phyloP scores from a whole-genome alignment of 2,888 invertebrate genomes.

The Acleris emargana region DNA sequence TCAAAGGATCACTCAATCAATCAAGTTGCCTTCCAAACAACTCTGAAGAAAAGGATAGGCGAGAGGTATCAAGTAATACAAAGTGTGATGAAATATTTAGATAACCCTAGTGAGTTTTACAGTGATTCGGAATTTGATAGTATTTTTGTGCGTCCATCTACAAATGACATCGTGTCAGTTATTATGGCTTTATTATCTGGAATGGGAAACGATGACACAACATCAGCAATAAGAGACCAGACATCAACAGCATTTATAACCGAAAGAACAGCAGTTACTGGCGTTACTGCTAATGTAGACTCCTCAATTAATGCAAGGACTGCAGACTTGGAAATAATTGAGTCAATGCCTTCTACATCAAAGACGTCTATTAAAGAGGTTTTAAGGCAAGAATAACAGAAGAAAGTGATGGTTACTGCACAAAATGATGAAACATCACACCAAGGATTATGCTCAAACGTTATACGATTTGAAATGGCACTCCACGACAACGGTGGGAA shows the following conservation, averaged over 20 bases:
- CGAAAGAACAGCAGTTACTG: too few species aligned
- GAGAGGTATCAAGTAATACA: slow-evolving; percentile 6
- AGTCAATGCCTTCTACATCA: background rate
- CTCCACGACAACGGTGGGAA: background rate
- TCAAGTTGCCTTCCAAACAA: background rate
- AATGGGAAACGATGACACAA: too few species aligned
- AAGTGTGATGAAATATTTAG: slow-evolving; percentile 7
- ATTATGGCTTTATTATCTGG: too few species aligned
- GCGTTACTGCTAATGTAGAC: background rate
- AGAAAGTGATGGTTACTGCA: background rate
- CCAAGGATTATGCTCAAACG: background rate
- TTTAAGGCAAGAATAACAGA: too few species aligned
- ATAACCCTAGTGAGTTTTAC: background rate
- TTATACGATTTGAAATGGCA: slow-evolving; percentile 5
- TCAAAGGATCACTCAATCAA: slow-evolving; percentile 8
- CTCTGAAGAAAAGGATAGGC: background rate
- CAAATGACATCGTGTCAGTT: background rate
- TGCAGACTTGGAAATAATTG: background rate
- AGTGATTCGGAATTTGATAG: background rate
- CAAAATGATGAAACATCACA: background rate
- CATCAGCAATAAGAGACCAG: too few species aligned
- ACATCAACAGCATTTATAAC: too few species aligned
- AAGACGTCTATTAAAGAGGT: too few species aligned
- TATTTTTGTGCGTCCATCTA: slow-evolving; percentile 4
- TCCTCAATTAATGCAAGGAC: too few species aligned